Base-by-base conservation (phyloP, 2,113 vertebrate species). In the Limanda limanda region DNA sequence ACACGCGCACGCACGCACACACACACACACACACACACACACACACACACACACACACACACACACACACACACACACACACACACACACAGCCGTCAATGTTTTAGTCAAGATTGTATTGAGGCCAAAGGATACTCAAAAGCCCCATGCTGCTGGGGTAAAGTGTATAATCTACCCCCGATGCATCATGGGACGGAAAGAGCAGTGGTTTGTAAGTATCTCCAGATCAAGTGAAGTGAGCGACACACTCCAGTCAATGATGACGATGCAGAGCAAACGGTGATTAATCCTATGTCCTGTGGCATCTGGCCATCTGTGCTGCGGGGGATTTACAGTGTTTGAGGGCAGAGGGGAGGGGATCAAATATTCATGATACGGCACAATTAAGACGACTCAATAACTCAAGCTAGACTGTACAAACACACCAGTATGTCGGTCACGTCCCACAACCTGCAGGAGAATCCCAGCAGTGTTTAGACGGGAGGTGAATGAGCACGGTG, bases 251-350 rank as follows among this genome's bases (percentile, higher is more conserved):
- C 45, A 66, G 52, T 86, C 79, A 13, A 56, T 68, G 58, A 76
- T 54, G 79, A 71, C 47, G 55, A 71, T 27, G 65, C 66, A 76
- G 63, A 42, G 78, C 76, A 81, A 86, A 84, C 31, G 14, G 68
- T 63, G 85, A 65, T 71, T 87, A 88, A 87, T 89, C 80, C 81
- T 76, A 65, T 62, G 62, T 81, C 40, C 79, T 51, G 71, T 79
- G 64, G 79, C 84, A 79, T 78, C 82, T 60, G 81, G 80, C 84
- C 86, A 90, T 89, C 89, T 82, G 86, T 54, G 57, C 80, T 83
- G 74, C 47, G 75, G 70, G 78, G 70, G 76, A 73, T 81, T 86
- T 78, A 68, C 45, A 24, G 79, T 40, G 27, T 69, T 54, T n/a
- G 59, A 83, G 70, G 85, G 71, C 67, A 70, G 62, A 79, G 78